These are phyloP conservation scores for Cettia cetti DNA, from an alignment of 2,113 vertebrate genomes.

Conservation along the genomic window DNA sequence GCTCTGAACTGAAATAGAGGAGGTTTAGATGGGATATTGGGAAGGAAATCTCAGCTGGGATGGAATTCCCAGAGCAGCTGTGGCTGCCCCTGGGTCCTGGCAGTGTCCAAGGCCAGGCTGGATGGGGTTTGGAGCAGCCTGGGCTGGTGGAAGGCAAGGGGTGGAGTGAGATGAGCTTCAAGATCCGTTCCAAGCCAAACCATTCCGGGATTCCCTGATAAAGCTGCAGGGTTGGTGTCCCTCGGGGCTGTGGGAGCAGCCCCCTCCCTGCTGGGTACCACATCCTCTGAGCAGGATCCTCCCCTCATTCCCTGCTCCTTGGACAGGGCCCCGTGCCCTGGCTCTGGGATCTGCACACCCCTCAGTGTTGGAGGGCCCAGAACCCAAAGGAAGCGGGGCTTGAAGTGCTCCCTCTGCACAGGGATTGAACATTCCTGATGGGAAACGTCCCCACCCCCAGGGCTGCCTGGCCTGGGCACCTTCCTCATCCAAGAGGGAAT, in stretches of 20 bases:
- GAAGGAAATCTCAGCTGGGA: not conserved
- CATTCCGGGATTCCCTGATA: not conserved
- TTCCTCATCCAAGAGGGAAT: not conserved
- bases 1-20: not conserved
- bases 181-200: not conserved
- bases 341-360: accelerated
- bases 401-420: not conserved
- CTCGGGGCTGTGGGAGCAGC: not conserved
- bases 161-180: not conserved
- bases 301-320: not conserved
- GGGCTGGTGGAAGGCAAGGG: accelerated
- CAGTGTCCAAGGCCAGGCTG: accelerated
- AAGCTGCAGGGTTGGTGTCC: not conserved
- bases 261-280: not conserved
- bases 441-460: not conserved
- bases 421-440: not conserved
- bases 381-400: not conserved
- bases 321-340: accelerated
- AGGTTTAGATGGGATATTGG: not conserved
- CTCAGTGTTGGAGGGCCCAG: not conserved
- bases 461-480: not conserved
- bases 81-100: not conserved
- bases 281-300: accelerated
- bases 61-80: not conserved
- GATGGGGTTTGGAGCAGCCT: accelerated